Conservation (phyloP, 2,113 vertebrate genomes). For the Amphiprion percula region DNA sequence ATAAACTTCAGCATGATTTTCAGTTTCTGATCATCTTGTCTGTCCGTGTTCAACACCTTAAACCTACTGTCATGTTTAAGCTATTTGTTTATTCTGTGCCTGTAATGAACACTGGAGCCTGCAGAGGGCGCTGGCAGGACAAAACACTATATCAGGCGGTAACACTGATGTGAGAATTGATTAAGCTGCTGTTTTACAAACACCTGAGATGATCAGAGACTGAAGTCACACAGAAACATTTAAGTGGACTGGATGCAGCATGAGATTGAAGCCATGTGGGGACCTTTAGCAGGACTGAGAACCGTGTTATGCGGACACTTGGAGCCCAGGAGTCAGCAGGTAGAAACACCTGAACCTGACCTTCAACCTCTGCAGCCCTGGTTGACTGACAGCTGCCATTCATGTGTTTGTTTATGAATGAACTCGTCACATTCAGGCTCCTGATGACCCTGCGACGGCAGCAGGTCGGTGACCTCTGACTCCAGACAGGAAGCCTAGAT, state of each 20-base stretch:
- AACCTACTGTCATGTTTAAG: neutral
- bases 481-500: conserved; percentile 66
- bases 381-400: neutral
- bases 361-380: conserved; percentile 15
- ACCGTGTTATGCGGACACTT: neutral
- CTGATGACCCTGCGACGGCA: no score
- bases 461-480: conserved; percentile 21
- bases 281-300: no score
- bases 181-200: neutral
- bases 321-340: neutral
- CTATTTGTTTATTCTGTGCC: neutral
- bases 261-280: no score
- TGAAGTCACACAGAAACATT: neutral
- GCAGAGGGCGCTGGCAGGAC: conserved; percentile 1
- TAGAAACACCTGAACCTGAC: conserved; percentile 4
- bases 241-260: neutral
- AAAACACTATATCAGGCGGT: neutral
- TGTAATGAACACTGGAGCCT: conserved; percentile 22
- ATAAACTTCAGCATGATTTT: neutral
- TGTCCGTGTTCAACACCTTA: neutral
- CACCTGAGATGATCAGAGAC: conserved; percentile 21
- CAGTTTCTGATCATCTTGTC: conserved; percentile 4
- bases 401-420: neutral
- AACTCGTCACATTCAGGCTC: neutral
- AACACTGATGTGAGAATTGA: conserved; percentile 17